Percentiles rank a stretch among this genome's conserved stretches.
phyloP scores from a whole-genome alignment of 2,888 invertebrate species.

The Heliconius sara region DNA sequence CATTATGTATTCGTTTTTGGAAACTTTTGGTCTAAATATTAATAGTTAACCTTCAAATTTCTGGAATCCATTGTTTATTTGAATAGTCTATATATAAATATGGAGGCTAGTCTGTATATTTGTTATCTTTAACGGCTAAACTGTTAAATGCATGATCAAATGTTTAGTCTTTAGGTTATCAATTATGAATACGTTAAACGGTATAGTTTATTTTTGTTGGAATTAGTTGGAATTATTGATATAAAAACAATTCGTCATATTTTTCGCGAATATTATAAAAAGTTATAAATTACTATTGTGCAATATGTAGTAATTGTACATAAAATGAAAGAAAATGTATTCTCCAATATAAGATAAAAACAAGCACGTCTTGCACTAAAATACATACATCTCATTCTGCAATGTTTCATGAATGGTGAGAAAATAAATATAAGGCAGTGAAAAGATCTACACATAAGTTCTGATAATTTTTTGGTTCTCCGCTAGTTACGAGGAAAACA shows the following conservation, averaged over 20 bases:
- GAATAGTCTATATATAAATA: constrained; percentile 4
- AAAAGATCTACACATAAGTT: background rate
- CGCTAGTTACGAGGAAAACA: too few species aligned
- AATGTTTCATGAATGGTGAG: background rate
- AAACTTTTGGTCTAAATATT: background rate
- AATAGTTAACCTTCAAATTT: background rate
- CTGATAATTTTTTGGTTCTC: too few species aligned
- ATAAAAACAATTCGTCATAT: too few species aligned
- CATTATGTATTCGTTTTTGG: background rate
- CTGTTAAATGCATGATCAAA: background rate
- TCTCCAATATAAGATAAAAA: background rate
- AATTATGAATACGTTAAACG: background rate
- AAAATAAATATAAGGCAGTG: background rate
- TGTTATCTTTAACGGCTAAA: background rate
- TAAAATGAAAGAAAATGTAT: background rate
- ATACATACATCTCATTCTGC: background rate
- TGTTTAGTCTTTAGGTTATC: background rate
- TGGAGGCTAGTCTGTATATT: background rate
- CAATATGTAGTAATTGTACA: too few species aligned
- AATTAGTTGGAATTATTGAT: background rate
- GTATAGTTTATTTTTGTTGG: background rate
- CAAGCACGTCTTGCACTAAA: background rate
- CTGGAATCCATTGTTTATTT: constrained; percentile 9
- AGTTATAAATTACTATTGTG: too few species aligned
- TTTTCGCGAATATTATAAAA: too few species aligned